Conservation (phyloP, 2,797 vertebrate species). For the Botia almorhae region DNA sequence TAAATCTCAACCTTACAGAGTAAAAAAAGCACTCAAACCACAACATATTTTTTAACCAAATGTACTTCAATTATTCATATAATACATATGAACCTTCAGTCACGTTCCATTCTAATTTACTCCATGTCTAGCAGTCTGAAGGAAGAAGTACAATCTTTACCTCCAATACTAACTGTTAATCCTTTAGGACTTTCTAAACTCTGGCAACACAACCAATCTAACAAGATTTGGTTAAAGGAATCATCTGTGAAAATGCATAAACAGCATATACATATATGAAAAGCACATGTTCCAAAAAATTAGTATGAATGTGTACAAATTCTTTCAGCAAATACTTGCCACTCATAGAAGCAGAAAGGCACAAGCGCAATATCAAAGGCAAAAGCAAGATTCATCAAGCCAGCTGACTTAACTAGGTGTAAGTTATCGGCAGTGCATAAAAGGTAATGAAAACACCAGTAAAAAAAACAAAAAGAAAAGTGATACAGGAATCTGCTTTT, state of each 20-base stretch:
- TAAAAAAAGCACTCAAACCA: constrained; percentile 9
- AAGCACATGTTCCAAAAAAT: constrained; percentile 49
- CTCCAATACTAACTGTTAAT: constrained; percentile 30
- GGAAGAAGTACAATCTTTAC: constrained; percentile 21
- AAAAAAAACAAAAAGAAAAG: constrained; percentile 54
- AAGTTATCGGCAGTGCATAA: constrained; percentile 27
- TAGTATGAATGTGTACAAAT: constrained; percentile 66
- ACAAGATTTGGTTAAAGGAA: constrained; percentile 39
- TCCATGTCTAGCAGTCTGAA: constrained; percentile 13
- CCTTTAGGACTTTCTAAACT: constrained; percentile 19
- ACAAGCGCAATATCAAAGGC: constrained; percentile 44
- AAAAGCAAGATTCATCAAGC: constrained; percentile 44
- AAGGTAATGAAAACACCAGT: constrained; percentile 51
- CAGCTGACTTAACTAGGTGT: constrained; percentile 44
- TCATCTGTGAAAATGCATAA: constrained; percentile 40
- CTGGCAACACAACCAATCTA: constrained; percentile 31
- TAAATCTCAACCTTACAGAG: background rate
- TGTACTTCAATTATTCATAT: constrained; percentile 50
- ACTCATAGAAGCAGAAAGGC: constrained; percentile 67
- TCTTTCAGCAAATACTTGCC: constrained; percentile 62
- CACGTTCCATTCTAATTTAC: constrained; percentile 13
- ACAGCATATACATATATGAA: constrained; percentile 42
- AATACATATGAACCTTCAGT: constrained; percentile 45
- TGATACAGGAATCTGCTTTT: constrained; percentile 55
- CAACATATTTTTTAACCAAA: constrained; percentile 42